Evolutionary conservation across 2,113 vertebrate species (phyloP).

Genomic region (Bolborhynchus lineola): DNA sequence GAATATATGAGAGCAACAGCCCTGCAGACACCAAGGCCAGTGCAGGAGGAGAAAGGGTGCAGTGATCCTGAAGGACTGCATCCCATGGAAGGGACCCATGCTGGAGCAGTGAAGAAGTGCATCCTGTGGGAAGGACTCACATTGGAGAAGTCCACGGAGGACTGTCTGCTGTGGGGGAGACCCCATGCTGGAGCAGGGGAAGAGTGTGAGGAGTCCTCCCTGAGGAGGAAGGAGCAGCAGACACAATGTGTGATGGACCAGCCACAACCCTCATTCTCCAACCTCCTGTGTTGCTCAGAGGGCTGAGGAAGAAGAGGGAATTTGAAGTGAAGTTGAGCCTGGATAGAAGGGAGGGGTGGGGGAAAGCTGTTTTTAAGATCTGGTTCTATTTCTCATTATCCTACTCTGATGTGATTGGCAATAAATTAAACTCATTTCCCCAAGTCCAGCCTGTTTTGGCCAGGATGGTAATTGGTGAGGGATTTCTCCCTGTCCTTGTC

Average conservation of each 20-base stretch:
- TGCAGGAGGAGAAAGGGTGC: not conserved
- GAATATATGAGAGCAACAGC: not conserved
- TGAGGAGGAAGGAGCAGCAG: not conserved
- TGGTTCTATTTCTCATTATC: not conserved
- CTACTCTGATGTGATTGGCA: not conserved
- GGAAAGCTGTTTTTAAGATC: not conserved
- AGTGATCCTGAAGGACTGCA: not conserved
- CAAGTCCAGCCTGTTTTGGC: not conserved
- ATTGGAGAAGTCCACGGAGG: not conserved
- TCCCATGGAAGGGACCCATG: not conserved
- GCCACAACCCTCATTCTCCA: fast-evolving
- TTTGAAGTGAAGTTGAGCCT: not conserved
- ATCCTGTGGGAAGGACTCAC: not conserved
- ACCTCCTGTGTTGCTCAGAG: not conserved
- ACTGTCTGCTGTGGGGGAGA: not conserved
- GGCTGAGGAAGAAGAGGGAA: not conserved
- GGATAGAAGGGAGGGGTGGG: not conserved
- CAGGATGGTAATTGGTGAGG: not conserved
- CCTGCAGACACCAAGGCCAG: not conserved
- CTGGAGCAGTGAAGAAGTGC: not conserved
- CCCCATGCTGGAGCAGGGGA: not conserved
- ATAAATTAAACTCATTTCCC: not conserved
- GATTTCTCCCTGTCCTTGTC: not conserved
- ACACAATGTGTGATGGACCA: not conserved
- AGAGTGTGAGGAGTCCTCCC: not conserved